Percentiles rank a stretch among this genome's conserved stretches.
Conservation (phyloP, 2,797 vertebrate species). For the Hippocampus kuda region DNA sequence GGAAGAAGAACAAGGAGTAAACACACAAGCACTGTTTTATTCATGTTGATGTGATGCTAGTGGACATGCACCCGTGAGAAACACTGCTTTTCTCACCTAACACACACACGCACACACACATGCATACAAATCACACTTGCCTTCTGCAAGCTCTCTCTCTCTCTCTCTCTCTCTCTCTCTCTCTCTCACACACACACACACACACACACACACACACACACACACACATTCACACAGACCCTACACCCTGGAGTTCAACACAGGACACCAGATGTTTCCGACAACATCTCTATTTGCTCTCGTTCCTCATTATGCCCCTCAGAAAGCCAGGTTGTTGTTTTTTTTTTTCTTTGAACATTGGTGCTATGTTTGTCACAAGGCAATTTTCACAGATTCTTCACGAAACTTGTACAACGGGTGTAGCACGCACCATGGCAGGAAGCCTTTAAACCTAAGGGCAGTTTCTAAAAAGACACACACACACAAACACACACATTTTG, state of each 20-base stretch:
- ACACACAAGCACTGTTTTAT: slow-evolving; percentile 53
- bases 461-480: not conserved
- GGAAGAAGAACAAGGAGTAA: slow-evolving; percentile 26
- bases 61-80: slow-evolving; percentile 59
- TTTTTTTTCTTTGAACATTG: no score
- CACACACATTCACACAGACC: not conserved
- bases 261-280: slow-evolving; percentile 34
- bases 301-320: not conserved
- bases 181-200: slow-evolving; percentile 25
- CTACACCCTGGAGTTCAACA: slow-evolving; percentile 21
- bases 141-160: no score
- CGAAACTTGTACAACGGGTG: not conserved
- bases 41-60: slow-evolving; percentile 64
- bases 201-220: not conserved
- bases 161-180: no score
- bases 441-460: not conserved
- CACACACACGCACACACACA: slow-evolving; percentile 31
- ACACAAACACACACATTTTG: not conserved
- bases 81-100: slow-evolving; percentile 59
- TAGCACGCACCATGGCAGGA: not conserved
- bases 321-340: slow-evolving; percentile 3
- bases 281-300: slow-evolving; percentile 7
- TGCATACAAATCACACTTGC: no score
- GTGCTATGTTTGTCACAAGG: slow-evolving; percentile 2
- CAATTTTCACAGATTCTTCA: slow-evolving; percentile 2